A percentile compares a stretch with the other conserved stretches of the same genome.
phyloP scores from a whole-genome alignment of 35 echinoderm and acorn worm genomes.

The Anneissia japonica region DNA sequence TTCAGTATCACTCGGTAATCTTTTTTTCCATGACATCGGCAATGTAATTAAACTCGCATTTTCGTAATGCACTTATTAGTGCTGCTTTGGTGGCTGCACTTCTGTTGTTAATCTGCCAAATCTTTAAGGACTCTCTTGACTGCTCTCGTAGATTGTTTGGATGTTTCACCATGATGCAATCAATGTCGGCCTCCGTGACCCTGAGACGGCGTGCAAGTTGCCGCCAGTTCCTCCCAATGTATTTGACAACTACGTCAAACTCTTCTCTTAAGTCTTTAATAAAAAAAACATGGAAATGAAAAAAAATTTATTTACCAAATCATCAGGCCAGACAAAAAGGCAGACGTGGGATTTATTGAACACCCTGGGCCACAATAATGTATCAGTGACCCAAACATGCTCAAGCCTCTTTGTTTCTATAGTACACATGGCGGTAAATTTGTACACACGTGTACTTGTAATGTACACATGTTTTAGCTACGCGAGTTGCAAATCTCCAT shows the following conservation, averaged over 20 bases:
- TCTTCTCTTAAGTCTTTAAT: conserved; percentile 47
- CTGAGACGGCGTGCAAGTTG: conserved; percentile 40
- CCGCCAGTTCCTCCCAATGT: conserved; percentile 71
- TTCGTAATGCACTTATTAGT: conserved; percentile 35
- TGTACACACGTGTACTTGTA: no score
- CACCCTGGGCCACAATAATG: no score
- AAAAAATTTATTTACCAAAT: no score
- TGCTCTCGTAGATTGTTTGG: conserved; percentile 40
- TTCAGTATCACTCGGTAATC: background rate
- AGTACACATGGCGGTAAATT: no score
- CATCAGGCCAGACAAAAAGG: no score
- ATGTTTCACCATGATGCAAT: conserved; percentile 29
- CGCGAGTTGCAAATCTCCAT: no score
- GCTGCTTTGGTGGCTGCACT: background rate
- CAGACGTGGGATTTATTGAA: no score
- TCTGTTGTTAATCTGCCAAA: conserved; percentile 32
- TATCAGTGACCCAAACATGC: no score
- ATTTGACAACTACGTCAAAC: conserved; percentile 51
- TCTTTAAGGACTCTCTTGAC: conserved; percentile 17
- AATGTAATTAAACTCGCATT: conserved; percentile 60
- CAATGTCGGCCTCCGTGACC: conserved; percentile 51
- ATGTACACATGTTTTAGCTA: no score
- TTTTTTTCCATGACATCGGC: conserved; percentile 43
- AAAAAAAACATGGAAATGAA: background rate
- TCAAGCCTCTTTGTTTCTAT: no score